Evolutionary conservation across 2,888 invertebrate species (phyloP), one percentile per base, ranked within the genome.

Genomic region (Parochlus steinenii): DNA sequence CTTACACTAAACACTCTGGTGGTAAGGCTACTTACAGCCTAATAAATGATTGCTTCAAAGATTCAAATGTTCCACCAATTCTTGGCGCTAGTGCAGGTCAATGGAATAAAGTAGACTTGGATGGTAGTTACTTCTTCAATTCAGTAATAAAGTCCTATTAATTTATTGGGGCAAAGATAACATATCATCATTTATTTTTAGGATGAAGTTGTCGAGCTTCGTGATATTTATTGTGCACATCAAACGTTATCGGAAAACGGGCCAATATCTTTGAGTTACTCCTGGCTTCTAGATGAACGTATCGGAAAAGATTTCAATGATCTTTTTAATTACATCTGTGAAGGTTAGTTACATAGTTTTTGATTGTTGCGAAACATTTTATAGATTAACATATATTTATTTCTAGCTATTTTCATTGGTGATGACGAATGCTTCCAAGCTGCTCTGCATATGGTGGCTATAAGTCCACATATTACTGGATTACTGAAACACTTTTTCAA

Each of bases 41-140:
- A 28, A 55, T 58, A 4, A 59, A 58, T 41, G 58, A 58, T 40
- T 56, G 56, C n/a, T 44, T 59, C 3, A 51, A 50, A 20, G 56
- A 57, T 40, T 48, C 52, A 2, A 54, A 59, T 42, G 54, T 54
- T 4, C 53, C 58, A 5, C 57, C 58, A 0, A 47, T 52, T 31
- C 41, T 59, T 10, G 59, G 59, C 0, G 51, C 55, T 7, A 50
- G 53, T 48, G 51, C 53, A 38, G 50, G 46, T n/a, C 50, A 54
- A 31, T 58, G 54, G 53, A 55, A 58, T 34, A 52, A 53, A 36
- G 51, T 56, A 37, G 54, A 57, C 24, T 54, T 52, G 29, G 56
- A 57, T 40, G 58, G 55, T 20, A 31, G 24, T 27, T 55, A 46
- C 34, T 58, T 48, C 37, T 58, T 53, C 28, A 51, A 54, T 37